Conservation (phyloP, 2,888 invertebrate genomes). For the Urechis unicinctus region DNA sequence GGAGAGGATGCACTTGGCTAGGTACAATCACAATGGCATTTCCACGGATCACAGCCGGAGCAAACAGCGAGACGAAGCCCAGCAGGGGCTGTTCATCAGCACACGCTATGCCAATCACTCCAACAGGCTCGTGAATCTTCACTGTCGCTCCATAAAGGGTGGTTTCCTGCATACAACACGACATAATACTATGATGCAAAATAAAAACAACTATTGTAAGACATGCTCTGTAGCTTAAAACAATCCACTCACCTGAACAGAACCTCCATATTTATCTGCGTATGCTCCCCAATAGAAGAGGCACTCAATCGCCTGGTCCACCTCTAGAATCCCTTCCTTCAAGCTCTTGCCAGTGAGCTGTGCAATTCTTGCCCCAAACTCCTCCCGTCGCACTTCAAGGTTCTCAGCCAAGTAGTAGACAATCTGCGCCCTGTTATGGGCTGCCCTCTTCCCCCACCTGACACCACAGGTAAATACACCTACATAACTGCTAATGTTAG, state of each 20-base stretch:
- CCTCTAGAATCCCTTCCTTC: constrained; percentile 32
- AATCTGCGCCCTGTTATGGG: constrained; percentile 51
- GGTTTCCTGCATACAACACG: too few relatives aligned
- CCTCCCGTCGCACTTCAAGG: constrained; percentile 41
- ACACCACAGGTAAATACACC: too few relatives aligned
- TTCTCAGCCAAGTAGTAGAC: constrained; percentile 53
- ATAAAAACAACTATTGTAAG: too few relatives aligned
- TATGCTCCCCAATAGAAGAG: constrained; percentile 52
- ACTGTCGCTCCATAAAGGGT: constrained; percentile 48
- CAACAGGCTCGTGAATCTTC: constrained; percentile 50
- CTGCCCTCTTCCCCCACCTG: constrained; percentile 49
- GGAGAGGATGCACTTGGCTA: constrained; percentile 46
- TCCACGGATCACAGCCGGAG: constrained; percentile 49
- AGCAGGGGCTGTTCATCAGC: constrained; percentile 49
- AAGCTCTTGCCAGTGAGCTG: constrained; percentile 35
- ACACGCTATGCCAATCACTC: constrained; percentile 52
- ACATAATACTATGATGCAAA: too few relatives aligned
- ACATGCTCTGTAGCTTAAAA: too few relatives aligned
- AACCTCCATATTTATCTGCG: constrained; percentile 51
- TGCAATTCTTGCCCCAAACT: constrained; percentile 37
- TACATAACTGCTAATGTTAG: too few relatives aligned
- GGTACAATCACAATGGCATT: constrained; percentile 51
- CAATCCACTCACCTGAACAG: constrained; percentile 45
- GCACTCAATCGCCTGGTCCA: constrained; percentile 43
- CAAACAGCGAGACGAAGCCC: constrained; percentile 50